These are phyloP conservation scores for Lasioglossum morio DNA, from an alignment of 2,888 invertebrate species.

Conservation along the genomic window DNA sequence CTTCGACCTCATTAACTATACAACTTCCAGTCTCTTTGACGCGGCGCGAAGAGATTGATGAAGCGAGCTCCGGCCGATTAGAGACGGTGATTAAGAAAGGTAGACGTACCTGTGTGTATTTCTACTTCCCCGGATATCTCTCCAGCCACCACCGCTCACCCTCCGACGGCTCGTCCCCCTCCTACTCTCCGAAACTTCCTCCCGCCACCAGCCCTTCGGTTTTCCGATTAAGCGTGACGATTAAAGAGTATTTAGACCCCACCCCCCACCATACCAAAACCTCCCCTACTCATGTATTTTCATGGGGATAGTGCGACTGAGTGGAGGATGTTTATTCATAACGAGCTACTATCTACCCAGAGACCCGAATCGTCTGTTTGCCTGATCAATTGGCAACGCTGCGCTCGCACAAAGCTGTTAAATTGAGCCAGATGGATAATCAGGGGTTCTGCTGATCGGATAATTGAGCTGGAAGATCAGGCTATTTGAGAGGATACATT, in stretches of 20 bases:
- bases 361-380: constrained; percentile 26
- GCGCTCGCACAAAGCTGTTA: neutral
- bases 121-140: constrained; percentile 1
- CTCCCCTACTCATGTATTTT: neutral
- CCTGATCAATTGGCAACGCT: constrained; percentile 1
- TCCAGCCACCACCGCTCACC: neutral
- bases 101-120: neutral
- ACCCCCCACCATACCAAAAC: too few species aligned
- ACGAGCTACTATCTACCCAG: neutral
- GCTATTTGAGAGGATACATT: neutral
- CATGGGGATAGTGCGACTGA: constrained; percentile 10
- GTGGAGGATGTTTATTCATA: neutral
- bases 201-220: neutral
- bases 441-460: neutral
- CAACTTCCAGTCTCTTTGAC: constrained; percentile 57
- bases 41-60: constrained; percentile 55
- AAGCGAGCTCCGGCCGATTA: constrained; percentile 46
- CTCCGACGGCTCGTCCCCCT: neutral
- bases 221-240: constrained; percentile 4
- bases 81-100: constrained; percentile 51
- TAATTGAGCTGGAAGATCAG: neutral
- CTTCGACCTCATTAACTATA: constrained; percentile 57
- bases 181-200: neutral
- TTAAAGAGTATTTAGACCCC: constrained; percentile 1
- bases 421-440: constrained; percentile 1